Conservation (phyloP, 2,113 vertebrate species). For the Ivindomyrus marchei region DNA sequence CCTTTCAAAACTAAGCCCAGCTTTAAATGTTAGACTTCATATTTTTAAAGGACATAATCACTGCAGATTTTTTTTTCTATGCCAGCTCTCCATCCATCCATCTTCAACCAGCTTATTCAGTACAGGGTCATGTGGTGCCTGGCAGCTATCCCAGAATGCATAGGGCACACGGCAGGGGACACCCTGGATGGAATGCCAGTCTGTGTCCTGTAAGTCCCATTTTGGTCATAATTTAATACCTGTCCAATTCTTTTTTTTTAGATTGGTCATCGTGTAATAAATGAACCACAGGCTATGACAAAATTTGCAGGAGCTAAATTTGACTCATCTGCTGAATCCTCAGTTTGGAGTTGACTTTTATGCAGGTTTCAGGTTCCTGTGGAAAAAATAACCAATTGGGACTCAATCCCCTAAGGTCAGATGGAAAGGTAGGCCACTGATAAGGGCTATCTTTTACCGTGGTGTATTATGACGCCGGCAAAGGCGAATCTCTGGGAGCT, state of each 20-base stretch:
- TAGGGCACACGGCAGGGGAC: not conserved
- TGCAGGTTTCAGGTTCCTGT: slow-evolving; percentile 19
- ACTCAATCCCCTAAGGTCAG: slow-evolving; percentile 25
- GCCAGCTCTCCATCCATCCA: not conserved
- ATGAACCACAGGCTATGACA: not conserved
- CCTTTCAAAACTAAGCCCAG: not conserved
- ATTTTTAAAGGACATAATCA: not conserved
- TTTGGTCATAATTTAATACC: not conserved
- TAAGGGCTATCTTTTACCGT: slow-evolving; percentile 14
- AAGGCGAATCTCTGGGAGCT: not conserved
- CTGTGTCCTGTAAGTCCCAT: not conserved
- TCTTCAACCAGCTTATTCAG: not conserved
- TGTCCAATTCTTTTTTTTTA: not conserved
- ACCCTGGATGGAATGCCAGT: not conserved
- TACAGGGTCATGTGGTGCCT: not conserved
- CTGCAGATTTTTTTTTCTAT: not conserved
- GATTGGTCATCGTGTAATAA: not conserved
- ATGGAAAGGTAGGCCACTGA: not conserved
- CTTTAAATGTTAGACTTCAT: not conserved
- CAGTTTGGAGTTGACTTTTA: slow-evolving; percentile 22
- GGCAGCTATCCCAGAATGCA: not conserved
- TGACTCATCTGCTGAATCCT: slow-evolving; percentile 13
- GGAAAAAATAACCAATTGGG: slow-evolving; percentile 26
- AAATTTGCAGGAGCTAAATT: slow-evolving; percentile 1
- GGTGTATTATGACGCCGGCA: not conserved